Percentiles rank a stretch among this genome's conserved stretches.
phyloP scores from a whole-genome alignment of 2,113 vertebrate species.

The Corythornis vintsioides region DNA sequence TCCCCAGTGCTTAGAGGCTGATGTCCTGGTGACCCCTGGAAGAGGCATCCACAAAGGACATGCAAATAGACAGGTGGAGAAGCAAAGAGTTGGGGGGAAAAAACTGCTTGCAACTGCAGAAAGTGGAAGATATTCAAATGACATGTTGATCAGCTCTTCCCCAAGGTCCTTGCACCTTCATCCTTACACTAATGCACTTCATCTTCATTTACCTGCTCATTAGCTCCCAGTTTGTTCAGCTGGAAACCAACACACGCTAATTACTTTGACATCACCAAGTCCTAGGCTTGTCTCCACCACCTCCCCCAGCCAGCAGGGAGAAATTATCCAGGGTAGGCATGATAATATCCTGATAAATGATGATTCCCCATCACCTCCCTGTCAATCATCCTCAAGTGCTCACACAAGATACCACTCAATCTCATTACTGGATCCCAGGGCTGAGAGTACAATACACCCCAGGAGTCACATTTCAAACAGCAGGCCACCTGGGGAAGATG shows the following conservation, averaged over 20 bases:
- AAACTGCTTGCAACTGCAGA: constrained; percentile 38
- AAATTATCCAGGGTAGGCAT: constrained; percentile 78
- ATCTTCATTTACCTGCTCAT: constrained; percentile 84
- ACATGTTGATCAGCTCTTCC: constrained; percentile 74
- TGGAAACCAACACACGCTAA: constrained; percentile 83
- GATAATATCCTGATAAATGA: constrained; percentile 79
- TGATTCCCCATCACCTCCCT: constrained; percentile 76
- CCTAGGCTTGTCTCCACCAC: constrained; percentile 73
- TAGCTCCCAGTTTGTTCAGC: constrained; percentile 83
- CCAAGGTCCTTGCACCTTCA: constrained; percentile 70
- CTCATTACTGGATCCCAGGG: constrained; percentile 72
- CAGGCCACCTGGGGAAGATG: constrained; percentile 62
- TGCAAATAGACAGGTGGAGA: constrained; percentile 22
- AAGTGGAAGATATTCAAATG: constrained; percentile 58
- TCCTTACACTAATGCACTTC: constrained; percentile 73
- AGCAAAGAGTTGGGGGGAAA: background rate
- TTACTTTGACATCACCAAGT: constrained; percentile 81
- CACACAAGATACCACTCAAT: constrained; percentile 74
- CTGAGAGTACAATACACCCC: constrained; percentile 67
- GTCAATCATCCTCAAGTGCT: constrained; percentile 75
- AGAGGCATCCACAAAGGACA: constrained; percentile 17
- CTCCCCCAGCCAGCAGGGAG: constrained; percentile 80
- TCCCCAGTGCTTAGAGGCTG: background rate
- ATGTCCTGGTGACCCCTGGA: constrained; percentile 11
- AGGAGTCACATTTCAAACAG: constrained; percentile 76